phyloP scores from a whole-genome alignment of 1,140 invertebrate species.

The Danaus plexippus region DNA sequence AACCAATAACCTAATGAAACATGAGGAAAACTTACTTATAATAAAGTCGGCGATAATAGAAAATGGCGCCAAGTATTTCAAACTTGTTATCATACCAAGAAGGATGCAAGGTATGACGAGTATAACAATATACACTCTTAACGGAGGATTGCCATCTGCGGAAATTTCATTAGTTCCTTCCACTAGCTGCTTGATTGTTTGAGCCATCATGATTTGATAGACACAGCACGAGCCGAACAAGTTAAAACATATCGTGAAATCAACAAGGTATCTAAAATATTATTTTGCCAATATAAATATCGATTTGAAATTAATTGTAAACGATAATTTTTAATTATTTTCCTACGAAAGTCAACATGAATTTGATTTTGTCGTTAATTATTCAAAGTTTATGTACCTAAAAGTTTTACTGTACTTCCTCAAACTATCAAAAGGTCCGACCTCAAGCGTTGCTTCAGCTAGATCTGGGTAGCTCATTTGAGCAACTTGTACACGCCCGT shows the following conservation, averaged over 20 bases:
- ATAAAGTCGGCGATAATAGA: slow-evolving; percentile 32
- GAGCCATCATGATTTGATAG: slow-evolving; percentile 31
- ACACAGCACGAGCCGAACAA: slow-evolving; percentile 37
- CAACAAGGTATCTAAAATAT: slow-evolving; percentile 28
- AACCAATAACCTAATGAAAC: background rate
- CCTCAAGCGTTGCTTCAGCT: slow-evolving; percentile 25
- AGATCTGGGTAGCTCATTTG: slow-evolving; percentile 36
- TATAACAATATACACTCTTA: slow-evolving; percentile 26
- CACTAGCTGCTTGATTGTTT: slow-evolving; percentile 29
- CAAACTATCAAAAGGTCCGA: slow-evolving; percentile 22
- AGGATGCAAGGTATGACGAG: slow-evolving; percentile 29
- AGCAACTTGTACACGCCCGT: slow-evolving; percentile 29
- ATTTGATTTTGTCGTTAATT: slow-evolving; percentile 17
- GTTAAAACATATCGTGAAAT: slow-evolving; percentile 25
- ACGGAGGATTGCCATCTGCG: slow-evolving; percentile 11
- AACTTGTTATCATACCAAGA: slow-evolving; percentile 33
- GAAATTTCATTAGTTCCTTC: slow-evolving; percentile 16
- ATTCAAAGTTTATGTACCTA: slow-evolving; percentile 24
- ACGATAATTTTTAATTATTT: no score
- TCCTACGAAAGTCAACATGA: no score
- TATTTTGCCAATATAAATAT: background rate
- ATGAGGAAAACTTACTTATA: slow-evolving; percentile 21
- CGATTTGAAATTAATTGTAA: no score
- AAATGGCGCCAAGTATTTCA: slow-evolving; percentile 38
- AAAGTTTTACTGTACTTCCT: slow-evolving; percentile 26